A percentile compares a stretch with the other conserved stretches of the same genome.
Evolutionary conservation across 2,797 vertebrate species (phyloP).

Genomic region (Oceanodroma leucorhoa): DNA sequence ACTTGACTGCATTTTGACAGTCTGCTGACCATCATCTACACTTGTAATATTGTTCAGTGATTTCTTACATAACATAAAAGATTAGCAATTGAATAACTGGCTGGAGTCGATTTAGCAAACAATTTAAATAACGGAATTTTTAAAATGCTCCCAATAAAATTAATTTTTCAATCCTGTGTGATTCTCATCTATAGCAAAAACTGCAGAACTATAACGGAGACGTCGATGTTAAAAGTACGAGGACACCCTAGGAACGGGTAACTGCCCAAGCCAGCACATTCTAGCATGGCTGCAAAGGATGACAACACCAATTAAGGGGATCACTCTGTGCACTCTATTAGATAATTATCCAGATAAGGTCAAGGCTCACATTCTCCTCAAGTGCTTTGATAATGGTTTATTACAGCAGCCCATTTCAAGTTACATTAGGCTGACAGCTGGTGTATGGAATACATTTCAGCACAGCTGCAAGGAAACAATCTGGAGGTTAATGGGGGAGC

Average conservation of each 20-base stretch:
- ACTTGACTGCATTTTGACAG: not conserved
- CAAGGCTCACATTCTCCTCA: slow-evolving; percentile 58
- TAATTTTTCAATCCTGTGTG: not conserved
- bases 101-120: not conserved
- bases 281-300: not conserved
- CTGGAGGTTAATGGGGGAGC: slow-evolving; percentile 8
- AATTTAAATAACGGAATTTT: not conserved
- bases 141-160: not conserved
- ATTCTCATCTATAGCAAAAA: not conserved
- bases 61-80: not conserved
- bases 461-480: slow-evolving; percentile 7
- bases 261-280: not conserved
- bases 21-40: not conserved
- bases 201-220: not conserved
- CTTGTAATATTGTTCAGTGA: not conserved
- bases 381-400: slow-evolving; percentile 60
- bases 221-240: not conserved
- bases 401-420: slow-evolving; percentile 58
- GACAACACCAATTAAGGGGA: slow-evolving; percentile 54
- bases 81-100: not conserved
- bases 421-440: slow-evolving; percentile 48
- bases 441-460: slow-evolving; percentile 43
- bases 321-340: slow-evolving; percentile 38
- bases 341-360: slow-evolving; percentile 66
- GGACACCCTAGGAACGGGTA: not conserved